phyloP scores from a whole-genome alignment of 2,888 invertebrate species.

The Andricus curvator region DNA sequence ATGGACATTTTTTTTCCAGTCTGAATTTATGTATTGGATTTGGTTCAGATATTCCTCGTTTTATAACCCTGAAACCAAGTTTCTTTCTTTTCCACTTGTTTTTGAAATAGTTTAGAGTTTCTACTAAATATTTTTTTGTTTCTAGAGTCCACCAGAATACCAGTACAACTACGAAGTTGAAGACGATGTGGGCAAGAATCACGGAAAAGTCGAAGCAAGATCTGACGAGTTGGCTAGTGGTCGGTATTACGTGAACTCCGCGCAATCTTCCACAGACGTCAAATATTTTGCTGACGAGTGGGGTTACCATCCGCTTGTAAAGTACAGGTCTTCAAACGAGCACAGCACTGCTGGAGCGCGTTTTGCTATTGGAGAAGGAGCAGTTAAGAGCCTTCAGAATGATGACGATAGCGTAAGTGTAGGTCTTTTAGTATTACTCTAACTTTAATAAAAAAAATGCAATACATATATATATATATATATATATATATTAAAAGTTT shows the following conservation, averaged over 20 bases:
- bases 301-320: slow-evolving; percentile 84
- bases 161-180: slow-evolving; percentile 65
- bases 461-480: no score
- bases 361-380: slow-evolving; percentile 81
- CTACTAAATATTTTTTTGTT: slow-evolving; percentile 11
- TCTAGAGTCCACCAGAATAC: slow-evolving; percentile 63
- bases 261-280: slow-evolving; percentile 76
- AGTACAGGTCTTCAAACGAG: slow-evolving; percentile 80
- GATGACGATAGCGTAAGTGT: slow-evolving; percentile 55
- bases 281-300: slow-evolving; percentile 83
- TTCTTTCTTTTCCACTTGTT: neutral
- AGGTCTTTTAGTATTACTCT: slow-evolving; percentile 17
- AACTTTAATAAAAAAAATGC: neutral
- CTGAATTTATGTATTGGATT: neutral
- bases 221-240: slow-evolving; percentile 64
- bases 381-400: slow-evolving; percentile 78
- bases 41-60: neutral
- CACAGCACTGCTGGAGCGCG: slow-evolving; percentile 79
- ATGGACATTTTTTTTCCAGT: neutral
- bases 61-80: neutral
- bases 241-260: slow-evolving; percentile 66
- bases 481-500: neutral
- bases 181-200: slow-evolving; percentile 57
- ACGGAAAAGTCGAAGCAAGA: slow-evolving; percentile 64
- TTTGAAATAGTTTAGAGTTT: neutral